Conservation (phyloP, 2,797 vertebrate genomes). For the Rousettus madagascariensis region DNA sequence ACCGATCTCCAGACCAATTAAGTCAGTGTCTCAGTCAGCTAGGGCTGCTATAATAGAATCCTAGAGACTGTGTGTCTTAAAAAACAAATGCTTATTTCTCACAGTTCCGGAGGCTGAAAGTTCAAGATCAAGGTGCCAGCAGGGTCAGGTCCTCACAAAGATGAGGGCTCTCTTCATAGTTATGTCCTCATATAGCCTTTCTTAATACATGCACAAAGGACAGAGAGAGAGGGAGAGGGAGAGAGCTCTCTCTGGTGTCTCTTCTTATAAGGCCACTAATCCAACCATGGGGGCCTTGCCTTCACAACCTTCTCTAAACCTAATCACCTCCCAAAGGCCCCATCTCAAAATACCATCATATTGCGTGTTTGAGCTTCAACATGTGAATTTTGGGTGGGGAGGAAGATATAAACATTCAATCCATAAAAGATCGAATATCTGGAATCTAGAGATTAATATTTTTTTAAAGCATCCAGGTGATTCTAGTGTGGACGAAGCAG, state of each 20-base stretch:
- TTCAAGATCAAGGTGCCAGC: not conserved
- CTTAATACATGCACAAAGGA: not conserved
- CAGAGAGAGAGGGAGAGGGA: not conserved
- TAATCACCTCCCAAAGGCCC: not conserved
- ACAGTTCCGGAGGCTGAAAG: not conserved
- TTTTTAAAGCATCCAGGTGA: not conserved
- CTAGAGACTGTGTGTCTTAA: not conserved
- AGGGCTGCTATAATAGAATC: not conserved
- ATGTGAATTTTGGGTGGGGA: not conserved
- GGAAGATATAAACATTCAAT: not conserved
- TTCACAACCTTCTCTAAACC: not conserved
- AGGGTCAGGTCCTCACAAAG: not conserved
- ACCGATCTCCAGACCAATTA: not conserved
- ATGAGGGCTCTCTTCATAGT: not conserved
- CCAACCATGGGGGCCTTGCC: not conserved
- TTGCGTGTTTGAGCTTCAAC: not conserved
- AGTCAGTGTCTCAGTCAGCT: not conserved
- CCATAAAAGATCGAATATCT: not conserved
- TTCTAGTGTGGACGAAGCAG: not conserved
- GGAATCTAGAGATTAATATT: not conserved
- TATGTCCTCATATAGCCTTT: not conserved
- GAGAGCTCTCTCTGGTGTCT: not conserved
- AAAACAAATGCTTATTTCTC: not conserved
- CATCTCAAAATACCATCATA: not conserved
- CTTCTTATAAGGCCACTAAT: not conserved